Conservation (phyloP, 2,113 vertebrate species). For the Rhineura floridana region DNA sequence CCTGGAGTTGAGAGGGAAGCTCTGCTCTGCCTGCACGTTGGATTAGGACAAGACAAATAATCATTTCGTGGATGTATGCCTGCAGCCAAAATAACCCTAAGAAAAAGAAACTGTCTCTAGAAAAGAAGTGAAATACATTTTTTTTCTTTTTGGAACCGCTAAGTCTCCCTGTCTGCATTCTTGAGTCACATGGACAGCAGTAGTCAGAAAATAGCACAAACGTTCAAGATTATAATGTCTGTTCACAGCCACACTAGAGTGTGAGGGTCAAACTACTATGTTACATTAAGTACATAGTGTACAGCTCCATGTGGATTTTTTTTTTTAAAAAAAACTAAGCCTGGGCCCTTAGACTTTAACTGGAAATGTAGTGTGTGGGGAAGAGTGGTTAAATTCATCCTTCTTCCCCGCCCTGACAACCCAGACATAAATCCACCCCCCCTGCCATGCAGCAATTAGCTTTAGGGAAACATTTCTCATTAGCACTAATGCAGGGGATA, state of each 20-base stretch:
- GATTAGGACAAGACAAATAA: constrained; percentile 1
- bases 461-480: too few species aligned
- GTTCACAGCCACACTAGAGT: neutral
- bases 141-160: neutral
- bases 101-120: neutral
- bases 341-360: too few species aligned
- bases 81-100: constrained; percentile 1
- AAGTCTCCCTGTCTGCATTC: neutral
- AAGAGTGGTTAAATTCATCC: too few species aligned
- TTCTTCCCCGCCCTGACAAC: too few species aligned
- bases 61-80: neutral
- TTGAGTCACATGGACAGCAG: neutral
- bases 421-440: too few species aligned
- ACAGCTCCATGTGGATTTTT: too few species aligned
- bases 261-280: neutral
- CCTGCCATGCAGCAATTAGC: too few species aligned
- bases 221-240: neutral
- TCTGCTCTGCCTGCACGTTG: neutral
- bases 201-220: neutral
- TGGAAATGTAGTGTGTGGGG: too few species aligned
- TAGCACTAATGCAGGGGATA: too few species aligned
- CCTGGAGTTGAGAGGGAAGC: neutral
- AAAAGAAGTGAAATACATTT: neutral
- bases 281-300: too few species aligned
- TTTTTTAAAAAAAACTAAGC: too few species aligned